Base-by-base conservation (phyloP, 2,888 invertebrate genomes). In the Gisinianus flammeolus region DNA sequence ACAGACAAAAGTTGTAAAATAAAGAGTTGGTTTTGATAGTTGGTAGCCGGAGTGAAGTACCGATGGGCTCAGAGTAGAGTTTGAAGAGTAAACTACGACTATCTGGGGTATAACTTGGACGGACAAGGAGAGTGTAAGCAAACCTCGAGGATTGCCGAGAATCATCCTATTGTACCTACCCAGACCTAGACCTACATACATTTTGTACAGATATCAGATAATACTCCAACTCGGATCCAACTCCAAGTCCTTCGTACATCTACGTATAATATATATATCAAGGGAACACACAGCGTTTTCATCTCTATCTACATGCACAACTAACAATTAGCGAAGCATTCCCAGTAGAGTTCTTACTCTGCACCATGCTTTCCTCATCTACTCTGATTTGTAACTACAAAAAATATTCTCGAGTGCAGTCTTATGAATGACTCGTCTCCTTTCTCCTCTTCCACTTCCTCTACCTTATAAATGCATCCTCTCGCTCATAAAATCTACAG, bases 1-100 rank as follows among this genome's bases (percentile, higher is more conserved):
- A 56, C 28, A 56, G 22, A 33, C 19, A 26, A 22, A 35, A 62
- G 33, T n/a, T 26, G 44, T 24, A 70, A 26, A 33, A 19, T 33
- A 30, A 28, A 19, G 52, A 22, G 70, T n/a, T n/a, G 6, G 16
- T 58, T 19, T 24, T 58, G 22, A n/a, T 58, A n/a, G n/a, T 58
- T 58, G 24, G 44, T 44, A 16, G 44, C 19, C 19, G 44, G 44
- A 24, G 22, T 58, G 58, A 58, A 58, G 58, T 58, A 58, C 58
- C 58, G 19, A n/a, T 58, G 58, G 58, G 58, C 58, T 24, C 5
- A 22, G 22, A 5, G 8, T 56, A 44, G 62, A 24, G 24, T 12
- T n/a, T 6, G 12, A 69, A 44, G 22, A 69, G 44, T 69, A 22
- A 22, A 69, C 69, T 69, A 69, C 22, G 69, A 69, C 44, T 71